Evolutionary conservation across 2,797 vertebrate genomes (phyloP), one percentile per base, ranked within the genome.

Genomic region (Zenarchopterus dispar): DNA sequence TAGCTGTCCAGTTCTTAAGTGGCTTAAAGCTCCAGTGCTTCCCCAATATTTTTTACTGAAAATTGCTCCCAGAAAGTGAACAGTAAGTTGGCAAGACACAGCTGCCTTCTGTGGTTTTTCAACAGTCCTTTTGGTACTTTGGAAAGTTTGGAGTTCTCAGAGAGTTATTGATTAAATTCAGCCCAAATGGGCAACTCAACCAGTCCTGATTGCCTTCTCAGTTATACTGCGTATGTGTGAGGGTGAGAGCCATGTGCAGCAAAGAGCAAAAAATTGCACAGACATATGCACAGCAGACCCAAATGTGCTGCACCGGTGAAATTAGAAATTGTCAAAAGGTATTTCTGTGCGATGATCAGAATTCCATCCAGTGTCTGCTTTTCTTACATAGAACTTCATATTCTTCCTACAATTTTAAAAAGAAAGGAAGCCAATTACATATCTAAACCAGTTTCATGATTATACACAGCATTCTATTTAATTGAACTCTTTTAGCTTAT

Each of bases 161-260:
- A 76, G 75, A 54, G 64, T 57, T 82, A 90, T 88, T 78, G 87
- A 91, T 87, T 77, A 71, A 54, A 52, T 68, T 69, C 62, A 67
- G 52, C 71, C 59, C n/a, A 15, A 75, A 70, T 56, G 60, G 70
- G 74, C 23, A 82, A 66, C 58, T 65, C 79, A 47, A 64, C 62
- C n/a, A 62, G 70, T 67, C 61, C 41, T 62, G n/a, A 22, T 56
- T 65, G 70, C 69, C 51, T 72, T 75, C 67, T 68, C 56, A 54
- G 62, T 62, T 62, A n/a, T 61, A 51, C 55, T 63, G 18, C 44
- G 26, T 76, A 26, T 45, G 23, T 56, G 45, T 58, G 28, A n/a
- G 50, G 49, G 23, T 19, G 23, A 42, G 57, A 19, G 16, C 18
- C 28, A 48, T 47, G 47, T 63, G 39, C 39, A 18, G 23, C 49